A percentile compares a stretch with the other conserved stretches of the same genome.
phyloP scores from a whole-genome alignment of 2,113 vertebrate species.

The Charina bottae region DNA sequence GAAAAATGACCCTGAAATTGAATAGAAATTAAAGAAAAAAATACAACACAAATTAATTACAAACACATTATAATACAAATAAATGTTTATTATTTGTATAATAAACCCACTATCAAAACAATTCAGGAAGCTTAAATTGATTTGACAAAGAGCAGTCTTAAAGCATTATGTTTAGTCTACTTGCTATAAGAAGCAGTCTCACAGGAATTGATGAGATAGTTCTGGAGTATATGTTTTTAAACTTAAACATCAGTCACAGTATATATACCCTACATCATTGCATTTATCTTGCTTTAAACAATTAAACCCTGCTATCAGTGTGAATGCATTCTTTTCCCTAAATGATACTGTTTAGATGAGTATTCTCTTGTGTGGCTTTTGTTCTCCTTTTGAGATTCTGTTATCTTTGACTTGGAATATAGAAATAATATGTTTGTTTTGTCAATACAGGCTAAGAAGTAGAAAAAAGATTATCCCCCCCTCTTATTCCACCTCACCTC shows the following conservation, averaged over 20 bases:
- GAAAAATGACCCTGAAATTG: background rate
- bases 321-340: conserved; percentile 17
- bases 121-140: background rate
- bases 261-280: background rate
- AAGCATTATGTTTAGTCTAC: background rate
- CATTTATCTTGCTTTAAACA: background rate
- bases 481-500: too few relatives aligned
- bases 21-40: background rate
- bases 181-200: background rate
- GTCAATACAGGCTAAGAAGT: background rate
- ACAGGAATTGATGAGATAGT: conserved; percentile 12
- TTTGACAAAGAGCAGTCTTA: conserved; percentile 10
- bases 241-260: background rate
- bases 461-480: background rate
- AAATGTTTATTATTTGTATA: too few relatives aligned
- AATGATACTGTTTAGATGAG: background rate
- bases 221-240: background rate
- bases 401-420: conserved; percentile 12
- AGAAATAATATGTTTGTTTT: background rate
- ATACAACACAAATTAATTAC: background rate
- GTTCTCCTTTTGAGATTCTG: background rate
- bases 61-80: background rate
- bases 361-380: background rate
- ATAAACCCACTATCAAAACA: background rate
- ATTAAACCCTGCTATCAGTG: background rate